Evolutionary conservation across 1,140 invertebrate genomes (phyloP).

Genomic region (Plodia interpunctella): DNA sequence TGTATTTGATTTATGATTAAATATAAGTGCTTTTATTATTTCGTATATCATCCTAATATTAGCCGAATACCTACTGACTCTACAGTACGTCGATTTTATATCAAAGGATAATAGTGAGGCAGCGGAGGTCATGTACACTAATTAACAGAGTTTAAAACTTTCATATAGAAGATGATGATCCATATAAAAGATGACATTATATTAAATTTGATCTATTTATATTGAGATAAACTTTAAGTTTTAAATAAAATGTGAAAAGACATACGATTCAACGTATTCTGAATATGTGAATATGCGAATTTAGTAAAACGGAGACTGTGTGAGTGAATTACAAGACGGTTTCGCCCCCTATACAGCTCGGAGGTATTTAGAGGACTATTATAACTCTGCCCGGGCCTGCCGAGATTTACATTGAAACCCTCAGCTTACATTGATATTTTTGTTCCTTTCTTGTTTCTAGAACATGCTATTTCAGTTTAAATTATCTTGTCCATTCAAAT

Average conservation of each 20-base stretch:
- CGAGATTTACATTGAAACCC: conserved; percentile 37
- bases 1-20: conserved; percentile 15
- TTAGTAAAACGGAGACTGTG: conserved; percentile 25
- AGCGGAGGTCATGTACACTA: too few species aligned
- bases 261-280: too few species aligned
- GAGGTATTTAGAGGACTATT: conserved; percentile 48
- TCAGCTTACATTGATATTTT: conserved; percentile 21
- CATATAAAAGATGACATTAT: too few species aligned
- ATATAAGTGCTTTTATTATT: background rate
- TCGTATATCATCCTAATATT: too few species aligned
- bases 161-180: too few species aligned
- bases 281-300: conserved; percentile 12
- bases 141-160: too few species aligned
- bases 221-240: too few species aligned
- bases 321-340: conserved; percentile 41
- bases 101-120: background rate
- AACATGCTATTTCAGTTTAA: background rate
- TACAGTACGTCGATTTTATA: background rate
- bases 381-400: conserved; percentile 36
- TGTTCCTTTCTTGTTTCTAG: too few species aligned
- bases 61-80: too few species aligned
- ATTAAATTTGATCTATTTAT: too few species aligned
- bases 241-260: too few species aligned
- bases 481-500: background rate
- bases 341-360: conserved; percentile 25